A percentile compares a stretch with the other conserved stretches of the same genome.
phyloP scores from a whole-genome alignment of 2,797 vertebrate genomes.

The Pseudochaenichthys georgianus region DNA sequence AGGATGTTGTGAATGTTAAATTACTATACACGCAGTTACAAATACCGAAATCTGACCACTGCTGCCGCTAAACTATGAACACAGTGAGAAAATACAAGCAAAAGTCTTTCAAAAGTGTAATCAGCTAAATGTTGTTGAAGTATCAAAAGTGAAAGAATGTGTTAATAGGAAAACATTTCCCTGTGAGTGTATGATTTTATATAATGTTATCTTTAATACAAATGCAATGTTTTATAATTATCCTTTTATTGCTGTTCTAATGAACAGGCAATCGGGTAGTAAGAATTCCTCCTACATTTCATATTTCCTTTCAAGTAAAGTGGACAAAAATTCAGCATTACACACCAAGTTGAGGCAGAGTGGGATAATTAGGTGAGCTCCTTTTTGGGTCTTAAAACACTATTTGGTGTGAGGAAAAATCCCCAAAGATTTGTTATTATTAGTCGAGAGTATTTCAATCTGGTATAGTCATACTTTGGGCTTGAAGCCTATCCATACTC shows the following conservation, averaged over 20 bases:
- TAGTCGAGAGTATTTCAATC: too few relatives aligned
- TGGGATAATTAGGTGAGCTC: not conserved
- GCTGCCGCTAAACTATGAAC: not conserved
- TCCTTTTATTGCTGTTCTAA: not conserved
- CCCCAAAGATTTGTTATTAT: too few relatives aligned
- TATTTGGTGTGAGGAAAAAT: too few relatives aligned
- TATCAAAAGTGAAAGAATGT: too few relatives aligned
- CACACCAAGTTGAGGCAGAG: not conserved
- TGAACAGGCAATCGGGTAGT: not conserved
- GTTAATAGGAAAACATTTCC: too few relatives aligned
- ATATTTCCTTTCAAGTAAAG: not conserved
- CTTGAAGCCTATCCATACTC: too few relatives aligned
- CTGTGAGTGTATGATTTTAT: too few relatives aligned
- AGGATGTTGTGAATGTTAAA: slow-evolving; percentile 19
- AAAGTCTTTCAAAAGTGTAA: too few relatives aligned
- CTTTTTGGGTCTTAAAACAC: too few relatives aligned
- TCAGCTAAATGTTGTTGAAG: too few relatives aligned
- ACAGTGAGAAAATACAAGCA: not conserved
- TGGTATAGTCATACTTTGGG: too few relatives aligned
- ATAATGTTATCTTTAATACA: not conserved
- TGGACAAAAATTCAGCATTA: not conserved
- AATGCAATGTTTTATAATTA: not conserved
- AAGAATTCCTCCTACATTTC: too few relatives aligned
- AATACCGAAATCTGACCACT: not conserved
- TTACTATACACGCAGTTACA: not conserved